A percentile compares a stretch with the other conserved stretches of the same genome.
These are phyloP conservation scores for Blennius ocellaris DNA, from an alignment of 2,113 vertebrate species.

Conservation along the genomic window DNA sequence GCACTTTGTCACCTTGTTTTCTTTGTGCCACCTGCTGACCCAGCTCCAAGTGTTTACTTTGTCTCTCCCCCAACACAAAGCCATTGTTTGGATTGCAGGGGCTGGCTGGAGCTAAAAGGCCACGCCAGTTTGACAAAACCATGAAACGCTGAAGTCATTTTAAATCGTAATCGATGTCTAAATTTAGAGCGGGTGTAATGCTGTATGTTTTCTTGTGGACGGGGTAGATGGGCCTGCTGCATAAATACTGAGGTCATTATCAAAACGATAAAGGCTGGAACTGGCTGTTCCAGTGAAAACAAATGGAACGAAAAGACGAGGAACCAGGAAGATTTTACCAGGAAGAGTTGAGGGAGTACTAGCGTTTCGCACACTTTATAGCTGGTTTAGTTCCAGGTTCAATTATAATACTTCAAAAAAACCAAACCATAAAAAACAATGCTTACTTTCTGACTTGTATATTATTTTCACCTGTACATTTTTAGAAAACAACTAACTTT, in stretches of 20 bases:
- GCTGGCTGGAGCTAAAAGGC: slow-evolving; percentile 22
- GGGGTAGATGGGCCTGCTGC: slow-evolving; percentile 13
- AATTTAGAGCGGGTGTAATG: slow-evolving; percentile 37
- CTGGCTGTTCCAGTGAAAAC: too few species aligned
- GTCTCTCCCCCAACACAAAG: slow-evolving; percentile 34
- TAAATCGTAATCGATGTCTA: slow-evolving; percentile 29
- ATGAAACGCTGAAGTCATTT: slow-evolving; percentile 8
- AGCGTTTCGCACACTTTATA: too few species aligned
- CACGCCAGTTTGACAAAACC: slow-evolving; percentile 24
- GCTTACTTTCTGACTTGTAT: not conserved
- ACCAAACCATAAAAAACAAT: too few species aligned
- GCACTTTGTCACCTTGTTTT: slow-evolving; percentile 38
- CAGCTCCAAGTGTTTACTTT: slow-evolving; percentile 51
- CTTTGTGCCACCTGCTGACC: slow-evolving; percentile 58
- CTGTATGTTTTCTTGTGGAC: slow-evolving; percentile 29
- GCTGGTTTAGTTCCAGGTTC: too few species aligned
- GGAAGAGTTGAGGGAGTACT: too few species aligned
- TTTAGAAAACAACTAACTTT: slow-evolving; percentile 4
- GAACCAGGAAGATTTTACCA: not conserved
- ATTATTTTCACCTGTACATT: slow-evolving; percentile 13
- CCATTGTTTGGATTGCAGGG: slow-evolving; percentile 46
- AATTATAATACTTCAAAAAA: too few species aligned
- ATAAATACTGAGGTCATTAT: slow-evolving; percentile 58
- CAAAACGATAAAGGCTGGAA: slow-evolving; percentile 47
- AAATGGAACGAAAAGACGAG: too few species aligned